These are phyloP conservation scores for human DNA, from an alignment of 2,113 vertebrate genomes.

Conservation along the genomic window DNA sequence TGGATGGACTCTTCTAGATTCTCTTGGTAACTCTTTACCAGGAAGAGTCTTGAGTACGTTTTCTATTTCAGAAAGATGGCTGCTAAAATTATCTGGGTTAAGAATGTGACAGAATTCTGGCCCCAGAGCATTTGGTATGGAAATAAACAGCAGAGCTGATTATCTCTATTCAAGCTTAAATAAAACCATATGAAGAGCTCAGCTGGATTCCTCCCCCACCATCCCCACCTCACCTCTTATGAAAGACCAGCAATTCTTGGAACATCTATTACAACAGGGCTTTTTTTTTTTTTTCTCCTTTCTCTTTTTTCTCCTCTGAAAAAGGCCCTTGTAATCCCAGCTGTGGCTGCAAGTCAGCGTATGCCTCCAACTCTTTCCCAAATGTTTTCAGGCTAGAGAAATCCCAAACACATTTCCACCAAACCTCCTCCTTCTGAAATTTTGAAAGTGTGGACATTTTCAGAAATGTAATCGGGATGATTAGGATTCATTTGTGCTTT, in stretches of 20 bases:
- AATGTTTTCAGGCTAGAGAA: background rate
- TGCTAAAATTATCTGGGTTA: conserved; percentile 31
- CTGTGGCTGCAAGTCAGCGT: background rate
- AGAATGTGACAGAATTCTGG: conserved; percentile 50
- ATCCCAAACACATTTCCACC: background rate
- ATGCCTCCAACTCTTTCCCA: background rate
- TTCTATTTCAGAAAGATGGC: conserved; percentile 37
- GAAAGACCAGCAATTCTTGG: conserved; percentile 33
- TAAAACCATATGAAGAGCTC: conserved; percentile 52
- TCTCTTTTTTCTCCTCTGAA: background rate
- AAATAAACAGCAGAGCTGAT: conserved; percentile 42
- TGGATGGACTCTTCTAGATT: background rate
- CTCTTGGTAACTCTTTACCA: background rate
- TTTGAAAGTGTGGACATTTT: background rate
- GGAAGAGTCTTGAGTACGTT: background rate
- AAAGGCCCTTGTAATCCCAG: background rate
- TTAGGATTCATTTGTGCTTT: background rate
- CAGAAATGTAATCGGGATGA: background rate
- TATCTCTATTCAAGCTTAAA: conserved; percentile 47
- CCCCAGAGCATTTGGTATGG: background rate
- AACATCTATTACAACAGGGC: conserved; percentile 17
- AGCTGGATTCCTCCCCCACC: background rate
- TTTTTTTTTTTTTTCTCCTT: background rate
- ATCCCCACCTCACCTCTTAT: conserved; percentile 26
- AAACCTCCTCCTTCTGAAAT: background rate